These are phyloP conservation scores for Sinocyclocheilus grahami DNA, from an alignment of 2,113 vertebrate genomes.

Conservation along the genomic window DNA sequence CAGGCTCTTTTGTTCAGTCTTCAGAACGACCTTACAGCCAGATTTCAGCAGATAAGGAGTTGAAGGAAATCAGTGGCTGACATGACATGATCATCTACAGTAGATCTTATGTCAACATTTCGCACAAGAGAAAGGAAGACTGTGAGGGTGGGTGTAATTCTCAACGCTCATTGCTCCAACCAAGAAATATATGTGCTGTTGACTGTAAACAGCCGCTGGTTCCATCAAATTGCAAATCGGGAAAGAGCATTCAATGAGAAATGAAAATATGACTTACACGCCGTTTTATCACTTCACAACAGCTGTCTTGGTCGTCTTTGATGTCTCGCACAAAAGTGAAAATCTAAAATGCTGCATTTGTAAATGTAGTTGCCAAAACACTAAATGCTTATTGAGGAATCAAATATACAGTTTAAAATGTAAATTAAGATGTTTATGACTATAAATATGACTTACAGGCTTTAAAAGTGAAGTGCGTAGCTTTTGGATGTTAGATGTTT, in stretches of 20 bases:
- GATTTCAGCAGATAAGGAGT: conserved; percentile 1
- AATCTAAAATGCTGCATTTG: not conserved
- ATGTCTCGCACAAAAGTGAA: not conserved
- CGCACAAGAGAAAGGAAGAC: conserved; percentile 5
- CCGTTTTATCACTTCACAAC: conserved; percentile 35
- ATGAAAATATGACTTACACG: conserved; percentile 37
- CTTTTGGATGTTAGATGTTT: not conserved
- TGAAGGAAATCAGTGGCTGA: conserved; percentile 16
- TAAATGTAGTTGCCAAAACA: not conserved
- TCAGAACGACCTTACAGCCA: conserved; percentile 11
- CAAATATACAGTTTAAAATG: not conserved
- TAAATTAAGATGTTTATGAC: not conserved
- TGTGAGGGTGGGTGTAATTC: conserved; percentile 9
- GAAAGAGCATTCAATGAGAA: conserved; percentile 49
- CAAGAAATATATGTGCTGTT: conserved; percentile 48
- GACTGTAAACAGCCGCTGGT: conserved; percentile 49
- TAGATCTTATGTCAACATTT: conserved; percentile 13
- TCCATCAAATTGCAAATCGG: conserved; percentile 52
- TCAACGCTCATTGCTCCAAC: conserved; percentile 27
- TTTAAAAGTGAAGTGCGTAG: not conserved
- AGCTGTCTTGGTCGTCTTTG: not conserved
- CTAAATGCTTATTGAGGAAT: not conserved
- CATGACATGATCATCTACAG: conserved; percentile 25
- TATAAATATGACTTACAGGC: not conserved
- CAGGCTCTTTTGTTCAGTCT: not conserved